Evolutionary conservation across 2,113 vertebrate species (phyloP).

Genomic region (Noturus placidus): DNA sequence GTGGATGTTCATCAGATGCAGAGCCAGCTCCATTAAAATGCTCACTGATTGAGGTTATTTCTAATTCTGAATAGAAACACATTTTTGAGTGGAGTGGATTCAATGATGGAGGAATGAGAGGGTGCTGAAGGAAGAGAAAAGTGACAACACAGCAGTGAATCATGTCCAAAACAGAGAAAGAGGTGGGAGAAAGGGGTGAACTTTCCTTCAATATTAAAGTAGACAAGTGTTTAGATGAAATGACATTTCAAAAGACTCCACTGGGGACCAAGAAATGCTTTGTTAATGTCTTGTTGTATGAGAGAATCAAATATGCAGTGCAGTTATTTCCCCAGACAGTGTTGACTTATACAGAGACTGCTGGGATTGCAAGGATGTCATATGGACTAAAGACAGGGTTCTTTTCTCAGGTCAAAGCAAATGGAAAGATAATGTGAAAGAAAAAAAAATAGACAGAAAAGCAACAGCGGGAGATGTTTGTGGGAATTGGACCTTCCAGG

Average conservation of each 20-base stretch:
- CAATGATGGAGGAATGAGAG: neutral
- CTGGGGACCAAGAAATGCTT: slow-evolving; percentile 9
- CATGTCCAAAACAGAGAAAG: neutral
- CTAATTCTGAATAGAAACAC: neutral
- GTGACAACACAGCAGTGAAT: slow-evolving; percentile 16
- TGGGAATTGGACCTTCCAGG: slow-evolving; percentile 27
- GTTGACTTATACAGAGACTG: slow-evolving; percentile 37
- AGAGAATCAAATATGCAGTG: slow-evolving; percentile 35
- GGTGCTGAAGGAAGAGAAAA: neutral
- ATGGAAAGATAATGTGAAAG: slow-evolving; percentile 43
- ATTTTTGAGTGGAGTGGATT: neutral
- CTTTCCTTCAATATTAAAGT: slow-evolving; percentile 3
- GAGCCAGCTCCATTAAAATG: neutral
- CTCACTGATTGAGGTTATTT: neutral
- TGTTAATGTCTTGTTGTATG: slow-evolving; percentile 16
- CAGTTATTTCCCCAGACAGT: slow-evolving; percentile 40
- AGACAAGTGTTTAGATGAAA: slow-evolving; percentile 15
- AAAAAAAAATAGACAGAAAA: slow-evolving; percentile 32
- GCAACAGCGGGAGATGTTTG: slow-evolving; percentile 26
- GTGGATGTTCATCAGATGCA: neutral
- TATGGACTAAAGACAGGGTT: slow-evolving; percentile 27
- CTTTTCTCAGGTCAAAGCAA: slow-evolving; percentile 38
- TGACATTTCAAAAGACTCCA: slow-evolving; percentile 22
- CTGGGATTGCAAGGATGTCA: slow-evolving; percentile 24
- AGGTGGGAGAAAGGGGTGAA: slow-evolving; percentile 18